Base-by-base conservation (phyloP, 2,888 invertebrate species). In the Drosophila hamatofila region DNA sequence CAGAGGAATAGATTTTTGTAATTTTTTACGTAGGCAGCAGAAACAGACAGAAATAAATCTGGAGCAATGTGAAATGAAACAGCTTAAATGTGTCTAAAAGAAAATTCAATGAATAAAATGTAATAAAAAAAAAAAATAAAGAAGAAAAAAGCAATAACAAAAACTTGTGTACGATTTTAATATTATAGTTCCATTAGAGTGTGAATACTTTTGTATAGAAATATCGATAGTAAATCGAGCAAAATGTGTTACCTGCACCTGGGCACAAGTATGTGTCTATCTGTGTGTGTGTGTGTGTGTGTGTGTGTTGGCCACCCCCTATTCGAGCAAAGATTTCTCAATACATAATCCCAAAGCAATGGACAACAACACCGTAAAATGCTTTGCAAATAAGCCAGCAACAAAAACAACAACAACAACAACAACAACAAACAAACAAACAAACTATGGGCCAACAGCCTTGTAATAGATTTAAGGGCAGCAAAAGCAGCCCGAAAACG, bases 391-490 rank as follows among this genome's bases (percentile, higher is more conserved):
- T 79, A 77, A 79, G 77, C 73, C 81, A 27, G 56, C 59, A 68
- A 59, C 79, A 65, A 11, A 9, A 9, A 33, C 11, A 33, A 33
- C 33, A 27, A 27, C 27, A 30, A 6, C 30, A 30, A 9, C 30
- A 30, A 30, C 30, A 37, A 37, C 2, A 37, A 37, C 16, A 16
- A 30, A 11, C 30, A 37, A 30, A 55, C 60, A 67, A 78, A 69
- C 64, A 65, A 77, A 77, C 76, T 72, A 54, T 56, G 41, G 41
- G 48, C 35, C 42, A 79, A 88, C 85, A 73, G 78, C 37, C 76
- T 52, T 52, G 77, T 78, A 85, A 85, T 88, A 86, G 83, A 86
- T 88, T 83, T 88, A 80, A 75, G 85, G 72, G 63, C 60, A 68
- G 23, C 30, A 39, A 62, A 54, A 65, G 49, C 54, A 68, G 54